Evolutionary conservation across 2,797 vertebrate species (phyloP).

Genomic region (Ara ararauna): DNA sequence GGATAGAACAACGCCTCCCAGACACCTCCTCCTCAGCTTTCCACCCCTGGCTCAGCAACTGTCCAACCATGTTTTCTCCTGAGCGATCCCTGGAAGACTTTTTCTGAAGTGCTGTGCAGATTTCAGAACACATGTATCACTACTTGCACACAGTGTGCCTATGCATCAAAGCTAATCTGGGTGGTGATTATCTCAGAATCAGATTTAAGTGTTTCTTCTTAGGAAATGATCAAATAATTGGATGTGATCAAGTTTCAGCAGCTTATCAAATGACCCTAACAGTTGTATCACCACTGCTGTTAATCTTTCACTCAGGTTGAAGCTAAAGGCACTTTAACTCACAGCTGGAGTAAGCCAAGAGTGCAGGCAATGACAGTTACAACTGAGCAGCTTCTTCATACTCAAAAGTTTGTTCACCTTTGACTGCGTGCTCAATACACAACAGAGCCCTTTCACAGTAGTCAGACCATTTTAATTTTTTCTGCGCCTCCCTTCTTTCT

Average conservation of each 20-base stretch:
- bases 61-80: not conserved
- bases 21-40: conserved; percentile 32
- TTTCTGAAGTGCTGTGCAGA: not conserved
- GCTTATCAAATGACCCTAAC: not conserved
- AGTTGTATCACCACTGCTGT: not conserved
- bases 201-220: not conserved
- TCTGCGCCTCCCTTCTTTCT: not conserved
- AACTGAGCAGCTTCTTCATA: not conserved
- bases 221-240: not conserved
- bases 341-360: not conserved
- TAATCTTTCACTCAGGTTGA: not conserved
- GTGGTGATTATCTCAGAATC: not conserved
- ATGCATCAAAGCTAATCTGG: not conserved
- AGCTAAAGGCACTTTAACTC: not conserved
- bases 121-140: not conserved
- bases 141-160: not conserved
- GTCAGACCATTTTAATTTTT: not conserved
- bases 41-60: not conserved
- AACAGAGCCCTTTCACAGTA: not conserved
- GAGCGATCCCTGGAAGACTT: not conserved
- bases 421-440: not conserved
- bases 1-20: conserved; percentile 42
- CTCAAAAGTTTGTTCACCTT: not conserved
- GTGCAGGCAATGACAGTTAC: not conserved
- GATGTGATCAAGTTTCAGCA: not conserved